Evolutionary conservation across 1,140 invertebrate genomes (phyloP).

Genomic region (Caenorhabditis tropicalis): DNA sequence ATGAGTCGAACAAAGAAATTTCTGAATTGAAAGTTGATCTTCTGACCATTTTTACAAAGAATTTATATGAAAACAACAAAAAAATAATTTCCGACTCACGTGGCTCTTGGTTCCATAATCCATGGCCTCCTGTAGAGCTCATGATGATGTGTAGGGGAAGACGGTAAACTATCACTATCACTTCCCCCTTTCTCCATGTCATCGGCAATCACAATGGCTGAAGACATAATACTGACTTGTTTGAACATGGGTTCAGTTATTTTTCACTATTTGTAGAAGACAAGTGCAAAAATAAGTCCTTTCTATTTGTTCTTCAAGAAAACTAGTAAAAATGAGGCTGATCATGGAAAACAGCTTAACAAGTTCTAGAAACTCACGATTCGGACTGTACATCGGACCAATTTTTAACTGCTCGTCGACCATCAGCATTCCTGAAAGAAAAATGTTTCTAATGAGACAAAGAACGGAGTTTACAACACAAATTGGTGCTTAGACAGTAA

Average conservation of each 20-base stretch:
- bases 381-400: neutral
- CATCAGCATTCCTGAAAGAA: neutral
- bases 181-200: conserved; percentile 32
- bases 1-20: conserved; percentile 68
- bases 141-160: conserved; percentile 22
- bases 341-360: neutral
- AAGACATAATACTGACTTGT: conserved; percentile 13
- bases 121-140: conserved; percentile 1
- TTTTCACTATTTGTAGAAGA: neutral
- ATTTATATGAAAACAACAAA: neutral
- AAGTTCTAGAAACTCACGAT: neutral
- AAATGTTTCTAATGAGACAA: neutral
- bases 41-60: neutral
- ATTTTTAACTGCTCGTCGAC: conserved; percentile 22
- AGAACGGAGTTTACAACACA: neutral
- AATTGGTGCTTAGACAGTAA: conserved; percentile 2
- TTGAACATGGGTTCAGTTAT: neutral
- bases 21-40: conserved; percentile 56
- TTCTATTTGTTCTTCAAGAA: neutral
- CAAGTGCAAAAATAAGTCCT: conserved; percentile 31
- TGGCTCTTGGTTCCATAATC: conserved; percentile 29
- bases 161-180: conserved; percentile 12
- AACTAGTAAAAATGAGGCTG: neutral
- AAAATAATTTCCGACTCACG: neutral
- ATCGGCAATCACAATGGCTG: conserved; percentile 21